Percentiles rank a stretch among this genome's conserved stretches.
Evolutionary conservation across 2,113 vertebrate species (phyloP).

Genomic region (Jaculus jaculus): DNA sequence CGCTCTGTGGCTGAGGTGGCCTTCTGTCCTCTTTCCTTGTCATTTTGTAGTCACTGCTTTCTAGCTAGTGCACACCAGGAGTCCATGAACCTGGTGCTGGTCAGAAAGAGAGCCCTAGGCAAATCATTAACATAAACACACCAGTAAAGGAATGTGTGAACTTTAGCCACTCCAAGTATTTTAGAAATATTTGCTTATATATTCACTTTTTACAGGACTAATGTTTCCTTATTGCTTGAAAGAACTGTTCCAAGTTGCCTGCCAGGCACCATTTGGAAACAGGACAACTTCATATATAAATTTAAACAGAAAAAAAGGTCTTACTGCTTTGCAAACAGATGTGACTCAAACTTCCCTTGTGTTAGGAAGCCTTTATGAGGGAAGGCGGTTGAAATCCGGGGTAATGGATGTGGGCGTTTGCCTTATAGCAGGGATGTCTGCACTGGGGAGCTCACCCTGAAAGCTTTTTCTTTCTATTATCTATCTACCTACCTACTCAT

Average conservation of each 20-base stretch:
- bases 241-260: background rate
- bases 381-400: fast-evolving
- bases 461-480: background rate
- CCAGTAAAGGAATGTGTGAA: background rate
- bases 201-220: background rate
- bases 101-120: background rate
- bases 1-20: background rate
- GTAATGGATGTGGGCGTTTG: background rate
- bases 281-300: background rate
- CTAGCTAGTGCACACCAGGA: too few relatives aligned
- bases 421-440: background rate
- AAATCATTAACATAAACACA: background rate
- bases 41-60: background rate
- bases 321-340: background rate
- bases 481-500: too few relatives aligned
- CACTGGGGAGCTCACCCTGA: background rate
- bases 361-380: background rate
- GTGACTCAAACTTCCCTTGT: background rate
- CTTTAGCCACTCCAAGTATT: background rate
- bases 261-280: background rate
- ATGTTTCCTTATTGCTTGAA: background rate
- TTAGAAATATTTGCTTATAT: background rate
- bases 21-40: background rate
- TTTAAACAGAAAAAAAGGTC: background rate
- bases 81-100: background rate